A percentile compares a stretch with the other conserved stretches of the same genome.
phyloP scores from a whole-genome alignment of 2,797 vertebrate species.

The Nasua narica region DNA sequence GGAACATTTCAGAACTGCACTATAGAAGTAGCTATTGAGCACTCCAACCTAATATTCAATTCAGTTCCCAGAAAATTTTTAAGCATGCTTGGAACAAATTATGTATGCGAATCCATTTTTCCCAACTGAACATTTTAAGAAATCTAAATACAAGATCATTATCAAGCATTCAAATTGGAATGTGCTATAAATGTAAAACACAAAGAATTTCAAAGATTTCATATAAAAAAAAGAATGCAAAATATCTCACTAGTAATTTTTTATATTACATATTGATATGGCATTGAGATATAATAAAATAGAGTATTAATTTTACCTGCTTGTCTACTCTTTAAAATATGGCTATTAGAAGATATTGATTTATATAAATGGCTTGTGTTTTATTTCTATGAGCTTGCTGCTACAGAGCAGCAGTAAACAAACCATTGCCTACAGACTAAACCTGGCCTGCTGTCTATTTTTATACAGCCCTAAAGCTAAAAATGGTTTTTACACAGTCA shows the following conservation, averaged over 20 bases:
- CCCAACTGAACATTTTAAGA: not conserved
- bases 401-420: not conserved
- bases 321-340: not conserved
- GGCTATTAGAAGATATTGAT: not conserved
- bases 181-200: not conserved
- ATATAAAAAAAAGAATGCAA: not conserved
- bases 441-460: not conserved
- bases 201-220: not conserved
- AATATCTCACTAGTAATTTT: not conserved
- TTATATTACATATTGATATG: not conserved
- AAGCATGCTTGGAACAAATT: not conserved
- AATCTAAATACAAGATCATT: not conserved
- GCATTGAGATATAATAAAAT: not conserved
- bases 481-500: not conserved
- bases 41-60: not conserved
- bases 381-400: not conserved
- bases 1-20: not conserved
- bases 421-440: not conserved
- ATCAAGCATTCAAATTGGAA: not conserved
- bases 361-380: not conserved
- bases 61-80: not conserved
- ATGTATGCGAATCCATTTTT: not conserved
- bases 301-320: not conserved
- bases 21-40: not conserved
- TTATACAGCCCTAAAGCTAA: not conserved